Base-by-base conservation (phyloP, 2,888 invertebrate genomes). In the Andricus curvator region DNA sequence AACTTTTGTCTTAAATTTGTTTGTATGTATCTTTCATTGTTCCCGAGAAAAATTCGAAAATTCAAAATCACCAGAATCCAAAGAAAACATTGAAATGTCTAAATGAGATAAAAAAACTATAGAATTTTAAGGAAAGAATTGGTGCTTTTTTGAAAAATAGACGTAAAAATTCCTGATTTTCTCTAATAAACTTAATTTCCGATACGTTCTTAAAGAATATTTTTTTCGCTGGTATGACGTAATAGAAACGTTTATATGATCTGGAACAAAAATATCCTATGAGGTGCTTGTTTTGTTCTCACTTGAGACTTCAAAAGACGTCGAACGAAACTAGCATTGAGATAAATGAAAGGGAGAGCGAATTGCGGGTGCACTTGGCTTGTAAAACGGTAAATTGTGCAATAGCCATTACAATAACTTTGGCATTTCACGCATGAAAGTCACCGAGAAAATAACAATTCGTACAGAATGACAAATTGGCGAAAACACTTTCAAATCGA, bases 391-490 rank as follows among this genome's bases (percentile, higher is more conserved):
- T 33, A 70, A 70, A 70, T 70, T 70, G 70, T 51, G 70, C 51
- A 70, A 70, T 51, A 29, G 51, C 51, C 33, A 70, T 56, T 70
- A 70, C 48, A 70, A 70, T 70, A 70, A 70, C 51, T 29, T 66
- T 67, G 67, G 68, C 78, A 81, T 83, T 84, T 83, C 82, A 78
- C 78, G 83, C 81, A 83, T 81, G 83, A 84, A 84, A 83, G 83
- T 84, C 13, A 25, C 62, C 4, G 22, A 25, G n/a, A 62, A 62
- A 22, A 4, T 22, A 62, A 11, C n/a, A 22, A 22, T 62, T 62
- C 22, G n/a, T 25, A 22, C 25, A 25, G 25, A 62, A 62, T 22
- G 25, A 25, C 62, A 62, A 62, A 62, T 62, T 62, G 22, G 22
- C 4, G 62, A 62, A 62, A 37, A 13, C 25, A n/a, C n/a, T 62